These are phyloP conservation scores for Melanogrammus aeglefinus DNA, from an alignment of 2,797 vertebrate genomes.

Conservation along the genomic window DNA sequence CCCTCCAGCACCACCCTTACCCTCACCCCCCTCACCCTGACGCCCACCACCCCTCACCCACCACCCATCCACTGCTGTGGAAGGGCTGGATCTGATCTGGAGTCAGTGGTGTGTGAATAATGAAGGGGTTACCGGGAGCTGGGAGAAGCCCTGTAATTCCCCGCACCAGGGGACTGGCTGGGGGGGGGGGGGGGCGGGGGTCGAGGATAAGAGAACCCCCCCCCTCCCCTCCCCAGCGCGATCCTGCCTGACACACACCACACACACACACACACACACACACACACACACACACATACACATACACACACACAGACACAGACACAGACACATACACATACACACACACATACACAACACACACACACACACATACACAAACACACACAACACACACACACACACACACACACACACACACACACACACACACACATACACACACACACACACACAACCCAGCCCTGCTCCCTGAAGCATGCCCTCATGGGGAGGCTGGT, in stretches of 20 bases:
- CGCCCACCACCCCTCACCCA: neutral
- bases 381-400: constrained; percentile 6
- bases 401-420: neutral
- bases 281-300: constrained; percentile 12
- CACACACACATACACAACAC: neutral
- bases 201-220: constrained; percentile 66
- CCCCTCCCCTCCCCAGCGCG: no score
- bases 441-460: constrained; percentile 7
- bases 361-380: no score
- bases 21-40: neutral
- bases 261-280: neutral
- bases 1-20: no score
- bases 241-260: neutral
- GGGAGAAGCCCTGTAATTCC: constrained; percentile 84
- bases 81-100: constrained; percentile 79
- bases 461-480: constrained; percentile 80
- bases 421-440: no score
- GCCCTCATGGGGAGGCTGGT: constrained; percentile 76
- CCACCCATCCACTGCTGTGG: constrained; percentile 40
- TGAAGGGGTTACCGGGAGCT: constrained; percentile 83
- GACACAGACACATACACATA: no score
- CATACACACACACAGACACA: neutral
- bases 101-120: constrained; percentile 85
- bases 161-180: constrained; percentile 76
- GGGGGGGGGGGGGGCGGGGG: constrained; percentile 73